Evolutionary conservation across 1,140 invertebrate species (phyloP).

Genomic region (Oryctes rhinoceros): DNA sequence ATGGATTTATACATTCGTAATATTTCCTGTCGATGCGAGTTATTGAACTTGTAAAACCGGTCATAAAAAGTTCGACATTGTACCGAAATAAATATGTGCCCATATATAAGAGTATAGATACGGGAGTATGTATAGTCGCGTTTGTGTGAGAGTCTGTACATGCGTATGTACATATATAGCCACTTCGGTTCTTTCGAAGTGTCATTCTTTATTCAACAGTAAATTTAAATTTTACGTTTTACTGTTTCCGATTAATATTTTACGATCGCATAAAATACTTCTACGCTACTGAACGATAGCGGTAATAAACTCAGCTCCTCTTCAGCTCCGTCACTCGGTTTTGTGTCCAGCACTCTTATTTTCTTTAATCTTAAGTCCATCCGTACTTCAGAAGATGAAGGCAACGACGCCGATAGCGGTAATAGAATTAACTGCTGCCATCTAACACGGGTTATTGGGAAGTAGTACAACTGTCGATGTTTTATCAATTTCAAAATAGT

Average conservation of each 20-base stretch:
- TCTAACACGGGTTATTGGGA: slow-evolving; percentile 5
- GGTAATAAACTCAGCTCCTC: slow-evolving; percentile 34
- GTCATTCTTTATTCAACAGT: slow-evolving; percentile 36
- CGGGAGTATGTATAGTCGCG: neutral
- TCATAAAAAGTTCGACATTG: slow-evolving; percentile 34
- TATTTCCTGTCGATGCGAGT: slow-evolving; percentile 35
- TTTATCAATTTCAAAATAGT: neutral
- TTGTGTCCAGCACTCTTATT: slow-evolving; percentile 32
- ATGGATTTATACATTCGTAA: slow-evolving; percentile 31
- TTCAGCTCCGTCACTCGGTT: neutral
- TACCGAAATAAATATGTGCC: slow-evolving; percentile 35
- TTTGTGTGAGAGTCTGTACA: neutral
- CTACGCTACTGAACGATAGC: slow-evolving; percentile 33
- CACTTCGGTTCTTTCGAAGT: neutral
- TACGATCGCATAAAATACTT: slow-evolving; percentile 37
- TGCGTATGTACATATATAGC: neutral
- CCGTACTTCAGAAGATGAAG: neutral
- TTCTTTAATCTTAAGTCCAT: slow-evolving; percentile 31
- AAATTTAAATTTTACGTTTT: slow-evolving; percentile 38
- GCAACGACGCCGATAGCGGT: neutral
- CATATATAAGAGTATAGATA: slow-evolving; percentile 29
- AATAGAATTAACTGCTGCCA: slow-evolving; percentile 10
- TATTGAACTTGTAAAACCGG: slow-evolving; percentile 36
- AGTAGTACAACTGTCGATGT: neutral
- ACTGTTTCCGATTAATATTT: slow-evolving; percentile 37